Percentiles rank a stretch among this genome's conserved stretches.
phyloP scores from a whole-genome alignment of 2,888 invertebrate species.

The Alviniconcha strummeri region DNA sequence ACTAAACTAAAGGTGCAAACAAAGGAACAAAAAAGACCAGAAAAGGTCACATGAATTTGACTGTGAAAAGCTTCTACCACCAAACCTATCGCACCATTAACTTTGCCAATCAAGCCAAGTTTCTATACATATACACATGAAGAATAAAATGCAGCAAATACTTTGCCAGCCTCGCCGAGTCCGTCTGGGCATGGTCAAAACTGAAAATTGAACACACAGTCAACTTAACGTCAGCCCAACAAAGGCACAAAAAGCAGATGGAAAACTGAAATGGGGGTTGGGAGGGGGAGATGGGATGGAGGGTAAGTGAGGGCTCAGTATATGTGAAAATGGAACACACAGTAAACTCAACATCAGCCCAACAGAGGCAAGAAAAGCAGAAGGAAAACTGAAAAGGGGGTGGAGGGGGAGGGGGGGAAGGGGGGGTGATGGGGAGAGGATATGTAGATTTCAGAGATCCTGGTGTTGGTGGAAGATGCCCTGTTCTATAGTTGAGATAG shows the following conservation, averaged over 20 bases:
- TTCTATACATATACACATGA: too few species aligned
- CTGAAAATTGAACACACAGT: slow-evolving; percentile 42
- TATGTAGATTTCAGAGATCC: too few species aligned
- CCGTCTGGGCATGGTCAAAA: slow-evolving; percentile 48
- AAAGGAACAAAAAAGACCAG: too few species aligned
- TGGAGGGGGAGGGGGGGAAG: neutral
- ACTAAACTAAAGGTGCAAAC: too few species aligned
- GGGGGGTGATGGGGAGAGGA: neutral
- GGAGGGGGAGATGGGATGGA: neutral
- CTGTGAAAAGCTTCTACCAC: too few species aligned
- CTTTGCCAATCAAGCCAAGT: slow-evolving; percentile 1
- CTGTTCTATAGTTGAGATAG: too few species aligned
- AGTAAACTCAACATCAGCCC: too few species aligned
- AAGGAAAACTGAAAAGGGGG: neutral
- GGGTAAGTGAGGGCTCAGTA: neutral
- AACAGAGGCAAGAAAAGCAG: neutral
- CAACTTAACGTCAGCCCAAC: slow-evolving; percentile 5
- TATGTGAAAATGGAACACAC: neutral
- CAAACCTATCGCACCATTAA: too few species aligned
- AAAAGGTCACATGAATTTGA: too few species aligned
- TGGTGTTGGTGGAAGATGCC: too few species aligned
- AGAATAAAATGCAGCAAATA: slow-evolving; percentile 32
- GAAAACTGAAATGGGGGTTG: neutral
- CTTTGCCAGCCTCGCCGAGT: slow-evolving; percentile 52
- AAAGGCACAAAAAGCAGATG: slow-evolving; percentile 1